Evolutionary conservation across 1,140 invertebrate genomes (phyloP), one percentile per base, ranked within the genome.

Genomic region (Drosophila chauvacae): DNA sequence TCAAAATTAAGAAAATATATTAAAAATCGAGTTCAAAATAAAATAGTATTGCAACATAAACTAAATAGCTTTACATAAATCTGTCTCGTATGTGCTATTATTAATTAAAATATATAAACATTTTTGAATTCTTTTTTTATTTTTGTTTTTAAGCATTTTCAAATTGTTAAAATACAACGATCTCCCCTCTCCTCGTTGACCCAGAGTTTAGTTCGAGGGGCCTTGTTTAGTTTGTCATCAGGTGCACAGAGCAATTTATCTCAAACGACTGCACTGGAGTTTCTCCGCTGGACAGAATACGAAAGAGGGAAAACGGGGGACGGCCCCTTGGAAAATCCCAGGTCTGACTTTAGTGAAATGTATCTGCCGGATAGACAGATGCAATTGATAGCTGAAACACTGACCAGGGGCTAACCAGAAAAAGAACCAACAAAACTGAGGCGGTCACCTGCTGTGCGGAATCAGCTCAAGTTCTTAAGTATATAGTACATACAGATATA

Each of bases 201-300:
- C 75, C 75, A 68, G 75, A 63, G 51, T 48, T 66, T 59, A 57
- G 60, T 41, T 57, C 20, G 66, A 62, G 71, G 45, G 45, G 37
- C 58, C 69, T 72, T 71, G 53, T 83, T 84, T 70, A 65, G 73
- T 76, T 82, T 83, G 85, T 83, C 86, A 90, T 88, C 85, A 90
- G 85, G 85, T 90, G 85, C 81, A 90, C 73, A 76, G 83, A 90
- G 75, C 85, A 90, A 90, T 90, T 90, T 90, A 90, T 90, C 85
- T 78, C 87, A 70, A 86, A 78, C 80, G 80, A 91, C 60, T 90
- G 87, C 76, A 74, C 73, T 47, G 77, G 23, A 45, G 73, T 33
- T 41, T 47, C 50, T 70, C 64, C 39, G 66, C 53, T 71, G 58
- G 53, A 53, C 50, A 37, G 66, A 70, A 70, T 55, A 23, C 64